These are phyloP conservation scores for Kryptolebias marmoratus DNA, from an alignment of 2,113 vertebrate species.

Conservation along the genomic window DNA sequence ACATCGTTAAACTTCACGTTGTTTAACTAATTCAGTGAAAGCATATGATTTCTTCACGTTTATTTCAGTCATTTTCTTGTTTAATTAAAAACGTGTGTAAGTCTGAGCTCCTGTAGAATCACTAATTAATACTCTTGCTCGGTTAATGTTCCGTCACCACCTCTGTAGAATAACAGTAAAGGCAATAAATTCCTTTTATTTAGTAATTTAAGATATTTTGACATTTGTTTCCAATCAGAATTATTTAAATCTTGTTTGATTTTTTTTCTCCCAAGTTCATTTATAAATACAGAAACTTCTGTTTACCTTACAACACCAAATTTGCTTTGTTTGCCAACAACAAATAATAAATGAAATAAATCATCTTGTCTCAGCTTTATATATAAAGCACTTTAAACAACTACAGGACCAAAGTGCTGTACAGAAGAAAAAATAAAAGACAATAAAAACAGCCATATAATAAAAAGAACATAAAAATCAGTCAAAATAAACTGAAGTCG, in stretches of 20 bases:
- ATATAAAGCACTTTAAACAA: no score
- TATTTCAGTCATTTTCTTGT: not conserved
- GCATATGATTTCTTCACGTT: not conserved
- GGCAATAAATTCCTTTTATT: constrained; percentile 13
- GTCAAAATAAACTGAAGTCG: no score
- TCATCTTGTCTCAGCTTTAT: no score
- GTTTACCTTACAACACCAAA: not conserved
- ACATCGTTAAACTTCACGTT: constrained; percentile 7
- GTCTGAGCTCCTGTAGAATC: constrained; percentile 14
- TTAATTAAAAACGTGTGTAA: constrained; percentile 24
- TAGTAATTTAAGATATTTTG: not conserved
- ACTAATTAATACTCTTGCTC: constrained; percentile 29
- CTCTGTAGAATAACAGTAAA: not conserved
- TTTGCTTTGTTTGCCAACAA: not conserved
- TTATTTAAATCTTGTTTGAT: not conserved
- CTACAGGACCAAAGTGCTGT: no score
- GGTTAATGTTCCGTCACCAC: constrained; percentile 20
- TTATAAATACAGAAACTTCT: not conserved
- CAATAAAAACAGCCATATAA: no score
- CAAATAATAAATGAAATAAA: not conserved
- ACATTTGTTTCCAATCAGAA: constrained; percentile 3
- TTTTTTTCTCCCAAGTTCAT: not conserved
- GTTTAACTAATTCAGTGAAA: constrained; percentile 19
- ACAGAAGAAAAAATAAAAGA: no score
- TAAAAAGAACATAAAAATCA: no score